phyloP scores from a whole-genome alignment of 2,888 invertebrate species.

The Cataglyphis rosenhaueri region DNA sequence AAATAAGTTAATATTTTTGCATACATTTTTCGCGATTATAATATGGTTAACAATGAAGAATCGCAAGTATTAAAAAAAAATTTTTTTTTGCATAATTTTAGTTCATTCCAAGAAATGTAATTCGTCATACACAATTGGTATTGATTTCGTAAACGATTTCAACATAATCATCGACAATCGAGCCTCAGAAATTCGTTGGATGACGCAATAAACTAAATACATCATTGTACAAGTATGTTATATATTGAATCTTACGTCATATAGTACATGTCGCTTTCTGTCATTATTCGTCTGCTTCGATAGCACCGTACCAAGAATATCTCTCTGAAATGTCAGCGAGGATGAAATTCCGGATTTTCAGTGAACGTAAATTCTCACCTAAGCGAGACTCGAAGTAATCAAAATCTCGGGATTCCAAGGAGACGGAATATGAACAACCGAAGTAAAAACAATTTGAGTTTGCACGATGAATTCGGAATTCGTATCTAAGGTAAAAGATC shows the following conservation, averaged over 20 bases:
- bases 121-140: neutral
- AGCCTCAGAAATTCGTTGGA: neutral
- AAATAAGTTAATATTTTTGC: neutral
- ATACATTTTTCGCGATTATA: neutral
- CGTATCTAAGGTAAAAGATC: conserved; percentile 19
- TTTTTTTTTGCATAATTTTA: neutral
- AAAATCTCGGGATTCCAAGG: neutral
- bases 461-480: neutral
- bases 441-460: conserved; percentile 21
- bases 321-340: conserved; percentile 35
- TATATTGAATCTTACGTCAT: conserved; percentile 50
- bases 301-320: conserved; percentile 18
- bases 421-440: neutral
- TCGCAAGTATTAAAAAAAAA: neutral
- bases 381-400: neutral
- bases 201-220: conserved; percentile 56
- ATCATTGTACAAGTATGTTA: conserved; percentile 28
- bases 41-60: neutral
- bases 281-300: neutral
- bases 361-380: neutral
- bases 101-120: neutral
- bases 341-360: conserved; percentile 20
- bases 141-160: neutral
- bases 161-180: neutral
- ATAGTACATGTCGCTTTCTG: neutral